phyloP scores from a whole-genome alignment of 1,140 invertebrate species.

The Drosophila truncata region DNA sequence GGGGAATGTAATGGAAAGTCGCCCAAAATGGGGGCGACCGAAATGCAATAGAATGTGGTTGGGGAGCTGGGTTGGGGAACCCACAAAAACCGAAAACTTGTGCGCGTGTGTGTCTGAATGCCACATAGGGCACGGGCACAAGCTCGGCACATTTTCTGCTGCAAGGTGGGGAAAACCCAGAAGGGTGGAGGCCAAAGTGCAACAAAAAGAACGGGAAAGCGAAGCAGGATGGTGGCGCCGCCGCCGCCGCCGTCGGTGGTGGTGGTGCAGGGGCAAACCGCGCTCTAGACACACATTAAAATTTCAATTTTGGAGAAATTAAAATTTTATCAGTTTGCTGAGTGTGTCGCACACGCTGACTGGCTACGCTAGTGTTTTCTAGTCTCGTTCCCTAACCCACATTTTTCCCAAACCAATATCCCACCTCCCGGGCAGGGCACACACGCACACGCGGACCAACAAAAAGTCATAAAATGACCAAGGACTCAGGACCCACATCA shows the following conservation, averaged over 20 bases:
- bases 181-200: constrained; percentile 22
- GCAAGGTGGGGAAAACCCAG: constrained; percentile 22
- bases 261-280: constrained; percentile 29
- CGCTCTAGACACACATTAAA: constrained; percentile 70
- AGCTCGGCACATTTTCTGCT: constrained; percentile 19
- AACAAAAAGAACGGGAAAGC: constrained; percentile 4
- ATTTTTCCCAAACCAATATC: constrained; percentile 10
- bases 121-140: constrained; percentile 21
- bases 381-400: constrained; percentile 1
- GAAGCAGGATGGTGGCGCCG: background rate
- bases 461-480: constrained; percentile 42
- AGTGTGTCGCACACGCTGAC: constrained; percentile 41
- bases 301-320: constrained; percentile 74
- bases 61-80: constrained; percentile 9
- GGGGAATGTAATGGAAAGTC: constrained; percentile 31
- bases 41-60: constrained; percentile 48
- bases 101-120: constrained; percentile 34
- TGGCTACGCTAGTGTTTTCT: constrained; percentile 9
- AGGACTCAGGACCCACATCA: constrained; percentile 12
- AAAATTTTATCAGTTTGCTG: constrained; percentile 72
- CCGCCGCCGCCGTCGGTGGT: background rate
- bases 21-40: constrained; percentile 35
- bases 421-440: background rate
- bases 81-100: constrained; percentile 55
- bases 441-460: constrained; percentile 5